Evolutionary conservation across 2,113 vertebrate genomes (phyloP).

Genomic region (Tapirus terrestris): DNA sequence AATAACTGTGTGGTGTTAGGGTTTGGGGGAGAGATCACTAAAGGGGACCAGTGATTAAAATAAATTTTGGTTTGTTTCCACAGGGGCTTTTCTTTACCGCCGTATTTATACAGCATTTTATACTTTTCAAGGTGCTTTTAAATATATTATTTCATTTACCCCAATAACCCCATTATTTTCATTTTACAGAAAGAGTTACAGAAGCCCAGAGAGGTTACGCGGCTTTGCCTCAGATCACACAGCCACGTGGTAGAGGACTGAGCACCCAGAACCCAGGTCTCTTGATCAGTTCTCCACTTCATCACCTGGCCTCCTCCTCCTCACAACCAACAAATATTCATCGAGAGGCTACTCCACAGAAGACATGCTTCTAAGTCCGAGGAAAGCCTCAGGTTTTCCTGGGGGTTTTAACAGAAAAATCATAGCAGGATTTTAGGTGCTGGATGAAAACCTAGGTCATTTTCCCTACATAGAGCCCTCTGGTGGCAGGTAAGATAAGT

Average conservation of each 20-base stretch:
- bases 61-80: not conserved
- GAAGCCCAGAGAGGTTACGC: not conserved
- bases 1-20: not conserved
- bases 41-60: not conserved
- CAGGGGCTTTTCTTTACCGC: not conserved
- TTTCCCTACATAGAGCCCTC: constrained; percentile 17
- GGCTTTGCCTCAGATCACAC: not conserved
- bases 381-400: not conserved
- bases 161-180: not conserved
- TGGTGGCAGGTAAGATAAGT: constrained; percentile 37
- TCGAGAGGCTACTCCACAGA: not conserved
- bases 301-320: not conserved
- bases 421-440: not conserved
- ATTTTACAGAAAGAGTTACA: not conserved
- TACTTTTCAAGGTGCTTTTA: constrained; percentile 8
- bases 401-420: not conserved
- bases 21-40: not conserved
- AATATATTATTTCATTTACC: not conserved
- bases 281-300: not conserved
- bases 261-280: not conserved
- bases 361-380: not conserved
- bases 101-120: not conserved
- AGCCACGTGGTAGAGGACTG: not conserved
- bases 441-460: not conserved
- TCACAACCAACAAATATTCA: not conserved